Evolutionary conservation across 1,140 invertebrate genomes (phyloP), one percentile per base, ranked within the genome.

Genomic region (Drosophila prosaltans): DNA sequence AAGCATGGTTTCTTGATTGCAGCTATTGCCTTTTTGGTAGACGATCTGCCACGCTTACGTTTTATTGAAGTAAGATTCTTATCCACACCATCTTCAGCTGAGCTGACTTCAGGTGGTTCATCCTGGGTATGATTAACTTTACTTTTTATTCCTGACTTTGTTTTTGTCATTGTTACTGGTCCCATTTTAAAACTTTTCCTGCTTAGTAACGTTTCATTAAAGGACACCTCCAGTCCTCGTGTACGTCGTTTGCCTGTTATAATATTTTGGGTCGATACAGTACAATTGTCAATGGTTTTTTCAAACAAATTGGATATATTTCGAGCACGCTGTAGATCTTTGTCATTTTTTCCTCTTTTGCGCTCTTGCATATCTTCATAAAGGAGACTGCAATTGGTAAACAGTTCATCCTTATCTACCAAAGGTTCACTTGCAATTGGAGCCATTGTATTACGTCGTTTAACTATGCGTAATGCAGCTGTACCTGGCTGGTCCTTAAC

Each of bases 221-320:
- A 41, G 4, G 79, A 78, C 3, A 65, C 21, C 0, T 70, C 72
- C 0, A 40, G 54, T 0, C 71, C 64, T 1, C 91, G 75, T 0
- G 88, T 80, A 1, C 88, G 59, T 0, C 91, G 79, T 43, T 92
- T 92, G 0, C 91, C 91, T 0, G 40, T 61, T 0, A 92, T 69
- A 3, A 92, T 92, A 30, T 92, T 92, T 1, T 92, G 91, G 0
- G 88, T 88, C 9, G 91, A 92, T 2, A 92, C 69, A 28, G 64
- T 75, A 8, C 88, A 92, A 32, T 88, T 92, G 43, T 92, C 91
- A 45, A 16, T 77, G 6, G 78, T 72, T 51, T 72, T 91, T 40
- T 89, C 67, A 3, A 90, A 91, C 8, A 91, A 81, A 24, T 69
- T 62, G 1, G 79, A 81, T 30, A 89, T 28, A 41, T 26, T 59